Base-by-base conservation (phyloP, 2,797 vertebrate genomes). In the Chiropotes sagulatus region DNA sequence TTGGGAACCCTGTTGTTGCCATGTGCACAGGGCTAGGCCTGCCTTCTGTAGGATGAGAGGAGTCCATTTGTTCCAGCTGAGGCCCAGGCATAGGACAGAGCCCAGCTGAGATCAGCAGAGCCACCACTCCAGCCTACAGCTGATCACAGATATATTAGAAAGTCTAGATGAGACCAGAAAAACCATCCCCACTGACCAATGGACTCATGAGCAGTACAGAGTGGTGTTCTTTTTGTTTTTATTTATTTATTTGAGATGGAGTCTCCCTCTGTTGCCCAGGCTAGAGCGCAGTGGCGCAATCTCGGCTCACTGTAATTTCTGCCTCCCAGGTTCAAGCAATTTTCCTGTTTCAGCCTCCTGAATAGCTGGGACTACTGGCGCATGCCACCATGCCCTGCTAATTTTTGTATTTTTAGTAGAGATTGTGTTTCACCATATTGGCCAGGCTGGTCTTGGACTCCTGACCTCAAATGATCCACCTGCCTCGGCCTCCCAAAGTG, bases 281-380 rank as follows among this genome's bases (percentile, higher is more conserved):
- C n/a, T 22, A 19, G 19, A 22, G n/a, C 22, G 10, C n/a, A 39
- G 19, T 22, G 67, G 67, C 0, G 0, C 4, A 19, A 10, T 72
- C n/a, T 39, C 1, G 4, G 67, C n/a, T 67, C 67, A 72, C n/a
- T 20, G n/a, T 5, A 39, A 22, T n/a, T 39, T 72, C n/a, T 4
- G 20, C 19, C 67, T 72, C 17, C 67, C 10, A 9, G 67, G n/a
- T 36, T 72, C 67, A 36, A 22, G n/a, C 67, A 36, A 11, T 72
- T 36, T n/a, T 72, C 19, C 64, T 5, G 17, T 22, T 22, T 39
- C 19, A 72, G 67, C n/a, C 67, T 72, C 10, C n/a, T 12, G 20
- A 72, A 9, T 72, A 72, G n/a, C 67, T 39, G n/a, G 19, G 4
- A 36, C 19, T 72, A 72, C 67, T 22, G 67, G n/a, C 20, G 0